A percentile compares a stretch with the other conserved stretches of the same genome.
phyloP scores from a whole-genome alignment of 1,140 invertebrate species.

The Drosophila sp. region DNA sequence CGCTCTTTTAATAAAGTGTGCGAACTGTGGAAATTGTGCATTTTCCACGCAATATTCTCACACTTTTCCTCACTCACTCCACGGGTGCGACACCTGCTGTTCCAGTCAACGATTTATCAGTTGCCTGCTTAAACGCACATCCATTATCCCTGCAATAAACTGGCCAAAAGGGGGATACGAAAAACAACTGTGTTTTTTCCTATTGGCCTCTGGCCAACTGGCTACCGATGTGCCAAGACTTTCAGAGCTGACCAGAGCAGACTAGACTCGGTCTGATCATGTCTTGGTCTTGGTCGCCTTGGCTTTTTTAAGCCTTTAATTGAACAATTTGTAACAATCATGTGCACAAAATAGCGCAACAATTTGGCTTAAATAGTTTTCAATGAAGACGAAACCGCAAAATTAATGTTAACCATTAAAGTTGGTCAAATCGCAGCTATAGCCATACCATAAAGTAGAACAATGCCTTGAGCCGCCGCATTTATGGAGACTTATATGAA shows the following conservation, averaged over 20 bases:
- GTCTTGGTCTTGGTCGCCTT: too few species aligned
- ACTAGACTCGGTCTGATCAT: slow-evolving; percentile 13
- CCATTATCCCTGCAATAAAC: slow-evolving; percentile 58
- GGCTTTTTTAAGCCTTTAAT: slow-evolving; percentile 74
- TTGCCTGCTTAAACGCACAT: slow-evolving; percentile 79
- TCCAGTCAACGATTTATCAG: slow-evolving; percentile 68
- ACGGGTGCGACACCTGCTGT: slow-evolving; percentile 72
- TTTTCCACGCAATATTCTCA: slow-evolving; percentile 59
- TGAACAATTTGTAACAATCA: slow-evolving; percentile 84
- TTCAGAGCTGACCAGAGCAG: slow-evolving; percentile 9
- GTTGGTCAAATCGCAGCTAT: slow-evolving; percentile 48
- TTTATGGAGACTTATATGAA: slow-evolving; percentile 8
- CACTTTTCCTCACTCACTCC: slow-evolving; percentile 61
- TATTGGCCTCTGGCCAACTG: slow-evolving; percentile 34
- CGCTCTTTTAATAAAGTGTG: slow-evolving; percentile 71
- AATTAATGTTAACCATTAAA: slow-evolving; percentile 70
- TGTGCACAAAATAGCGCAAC: slow-evolving; percentile 82
- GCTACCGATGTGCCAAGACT: slow-evolving; percentile 22
- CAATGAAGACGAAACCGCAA: slow-evolving; percentile 69
- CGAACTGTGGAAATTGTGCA: slow-evolving; percentile 50
- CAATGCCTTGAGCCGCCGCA: slow-evolving; percentile 37
- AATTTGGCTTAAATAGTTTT: slow-evolving; percentile 83
- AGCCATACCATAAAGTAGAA: slow-evolving; percentile 42
- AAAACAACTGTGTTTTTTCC: not conserved
- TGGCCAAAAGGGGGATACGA: slow-evolving; percentile 3